A percentile compares a stretch with the other conserved stretches of the same genome.
Conservation (phyloP, 2,797 vertebrate species). For the Enteromius fasciolatus region DNA sequence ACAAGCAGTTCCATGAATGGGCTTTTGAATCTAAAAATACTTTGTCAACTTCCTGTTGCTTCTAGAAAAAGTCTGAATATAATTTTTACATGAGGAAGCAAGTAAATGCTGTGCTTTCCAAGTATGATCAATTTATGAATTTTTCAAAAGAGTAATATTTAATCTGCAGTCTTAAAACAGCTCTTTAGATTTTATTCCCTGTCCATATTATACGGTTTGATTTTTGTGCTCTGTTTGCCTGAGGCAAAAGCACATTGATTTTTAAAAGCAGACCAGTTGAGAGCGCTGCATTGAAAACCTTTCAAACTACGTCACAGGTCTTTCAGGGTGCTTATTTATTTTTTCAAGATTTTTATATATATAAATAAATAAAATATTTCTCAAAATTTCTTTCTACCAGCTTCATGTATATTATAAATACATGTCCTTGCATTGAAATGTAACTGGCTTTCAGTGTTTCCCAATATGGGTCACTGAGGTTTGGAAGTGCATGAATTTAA, state of each 20-base stretch:
- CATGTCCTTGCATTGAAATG: background rate
- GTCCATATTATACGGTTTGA: background rate
- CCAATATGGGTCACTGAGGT: background rate
- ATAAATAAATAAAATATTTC: background rate
- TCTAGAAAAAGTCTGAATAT: background rate
- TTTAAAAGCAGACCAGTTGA: background rate
- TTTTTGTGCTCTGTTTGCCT: conserved; percentile 2
- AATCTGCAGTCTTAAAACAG: background rate
- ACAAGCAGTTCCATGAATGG: background rate
- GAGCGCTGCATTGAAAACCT: background rate
- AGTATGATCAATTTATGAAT: background rate
- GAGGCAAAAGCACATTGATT: conserved; percentile 2
- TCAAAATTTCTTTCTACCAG: background rate
- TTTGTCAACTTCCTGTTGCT: no score
- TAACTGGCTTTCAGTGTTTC: background rate
- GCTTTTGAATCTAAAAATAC: background rate
- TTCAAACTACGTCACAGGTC: background rate
- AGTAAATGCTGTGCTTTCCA: background rate
- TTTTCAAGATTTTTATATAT: no score
- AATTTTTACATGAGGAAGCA: background rate
- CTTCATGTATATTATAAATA: no score
- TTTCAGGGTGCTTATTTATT: background rate
- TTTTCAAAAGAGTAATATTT: background rate
- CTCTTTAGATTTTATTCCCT: background rate
- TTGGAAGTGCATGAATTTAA: background rate